Conservation (phyloP, 2,113 vertebrate species). For the Pedionomus torquatus region DNA sequence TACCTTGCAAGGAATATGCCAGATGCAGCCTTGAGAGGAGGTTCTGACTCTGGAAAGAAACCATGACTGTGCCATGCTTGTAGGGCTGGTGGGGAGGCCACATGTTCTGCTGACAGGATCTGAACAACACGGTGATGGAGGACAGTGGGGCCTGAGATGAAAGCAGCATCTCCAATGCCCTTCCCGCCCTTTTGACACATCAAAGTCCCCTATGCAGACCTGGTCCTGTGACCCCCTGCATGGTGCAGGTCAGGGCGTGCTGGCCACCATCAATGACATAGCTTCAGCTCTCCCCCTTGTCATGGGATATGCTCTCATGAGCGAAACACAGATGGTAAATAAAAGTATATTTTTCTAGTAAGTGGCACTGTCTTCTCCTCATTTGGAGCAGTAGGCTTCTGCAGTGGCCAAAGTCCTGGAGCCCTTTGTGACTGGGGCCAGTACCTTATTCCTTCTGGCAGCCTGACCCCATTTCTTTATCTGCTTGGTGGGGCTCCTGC, state of each 20-base stretch:
- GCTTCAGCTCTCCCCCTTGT: neutral
- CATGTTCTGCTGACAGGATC: neutral
- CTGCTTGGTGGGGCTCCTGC: neutral
- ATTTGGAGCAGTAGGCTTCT: neutral
- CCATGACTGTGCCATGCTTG: accelerated
- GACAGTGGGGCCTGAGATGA: neutral
- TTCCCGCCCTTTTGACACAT: neutral
- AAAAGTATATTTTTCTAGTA: constrained; percentile 56
- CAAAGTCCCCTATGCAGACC: accelerated
- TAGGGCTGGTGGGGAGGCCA: too few species aligned
- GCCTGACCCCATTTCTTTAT: neutral
- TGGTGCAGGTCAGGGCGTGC: neutral
- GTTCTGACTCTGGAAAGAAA: neutral
- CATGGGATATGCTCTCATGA: neutral
- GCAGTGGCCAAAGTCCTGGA: neutral
- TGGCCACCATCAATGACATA: neutral
- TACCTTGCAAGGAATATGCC: neutral
- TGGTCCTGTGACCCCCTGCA: neutral
- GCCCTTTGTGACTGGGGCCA: neutral
- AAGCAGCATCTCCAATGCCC: neutral
- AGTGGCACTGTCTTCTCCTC: neutral
- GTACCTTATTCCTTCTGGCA: neutral
- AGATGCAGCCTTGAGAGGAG: neutral
- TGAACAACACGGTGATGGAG: neutral
- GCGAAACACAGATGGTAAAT: neutral